Conservation (phyloP, 1,140 invertebrate species). For the Drosophila kikkawai region DNA sequence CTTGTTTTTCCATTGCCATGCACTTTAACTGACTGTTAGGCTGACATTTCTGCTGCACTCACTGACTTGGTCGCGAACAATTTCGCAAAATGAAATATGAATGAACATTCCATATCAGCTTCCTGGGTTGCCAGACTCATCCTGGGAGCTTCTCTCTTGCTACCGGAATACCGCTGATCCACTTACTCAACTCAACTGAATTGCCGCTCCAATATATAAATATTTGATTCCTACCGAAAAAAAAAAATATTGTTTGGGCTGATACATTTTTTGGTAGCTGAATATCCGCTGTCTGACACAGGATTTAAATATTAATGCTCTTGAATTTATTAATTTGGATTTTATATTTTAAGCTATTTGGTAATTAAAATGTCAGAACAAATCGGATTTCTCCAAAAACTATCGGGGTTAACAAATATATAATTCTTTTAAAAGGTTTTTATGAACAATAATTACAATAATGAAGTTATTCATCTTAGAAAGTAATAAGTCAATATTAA, state of each 20-base stretch:
- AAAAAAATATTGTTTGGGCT: slow-evolving; percentile 13
- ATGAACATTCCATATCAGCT: slow-evolving; percentile 81
- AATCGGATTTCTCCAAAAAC: neutral
- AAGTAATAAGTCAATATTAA: neutral
- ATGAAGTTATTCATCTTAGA: too few relatives aligned
- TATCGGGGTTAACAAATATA: neutral
- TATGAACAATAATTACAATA: neutral
- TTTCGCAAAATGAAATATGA: slow-evolving; percentile 81
- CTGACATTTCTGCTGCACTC: slow-evolving; percentile 31
- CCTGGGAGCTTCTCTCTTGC: neutral
- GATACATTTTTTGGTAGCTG: slow-evolving; percentile 3
- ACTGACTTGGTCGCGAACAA: slow-evolving; percentile 56
- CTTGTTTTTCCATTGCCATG: slow-evolving; percentile 45
- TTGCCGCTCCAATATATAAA: slow-evolving; percentile 72
- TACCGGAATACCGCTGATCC: slow-evolving; percentile 10
- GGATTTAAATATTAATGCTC: slow-evolving; percentile 55
- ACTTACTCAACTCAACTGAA: slow-evolving; percentile 48
- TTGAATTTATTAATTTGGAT: slow-evolving; percentile 56
- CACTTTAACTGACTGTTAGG: slow-evolving; percentile 61
- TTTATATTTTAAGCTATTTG: neutral
- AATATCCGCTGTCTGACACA: slow-evolving; percentile 8
- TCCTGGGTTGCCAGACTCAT: slow-evolving; percentile 52
- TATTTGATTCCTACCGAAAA: slow-evolving; percentile 54
- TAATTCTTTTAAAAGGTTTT: neutral
- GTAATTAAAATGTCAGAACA: slow-evolving; percentile 19